Base-by-base conservation (phyloP, 2,797 vertebrate species). In the Peromyscus eremicus region DNA sequence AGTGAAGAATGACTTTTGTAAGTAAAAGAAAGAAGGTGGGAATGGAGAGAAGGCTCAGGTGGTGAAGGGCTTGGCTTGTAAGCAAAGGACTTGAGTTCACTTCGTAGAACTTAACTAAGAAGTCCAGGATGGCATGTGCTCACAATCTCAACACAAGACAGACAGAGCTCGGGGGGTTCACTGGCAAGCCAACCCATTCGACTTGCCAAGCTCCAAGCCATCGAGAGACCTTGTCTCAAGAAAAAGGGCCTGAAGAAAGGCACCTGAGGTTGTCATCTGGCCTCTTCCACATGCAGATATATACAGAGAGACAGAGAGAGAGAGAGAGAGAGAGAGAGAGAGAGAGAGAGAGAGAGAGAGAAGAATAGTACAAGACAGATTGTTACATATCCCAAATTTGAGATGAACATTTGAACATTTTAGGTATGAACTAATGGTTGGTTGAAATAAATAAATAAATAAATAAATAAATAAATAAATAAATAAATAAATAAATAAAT, bases 361-460 rank as follows among this genome's bases (percentile, higher is more conserved):
- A 43, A 43, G 68, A 90, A 89, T 85, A 6, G 60, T 92, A 66
- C 7, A 95, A 85, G n/a, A 94, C 60, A 96, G 77, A 7, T 43
- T 70, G 43, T 29, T 84, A 92, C 19, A 92, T 83, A 71, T 43
- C 10, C 37, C 9, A 96, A 88, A 62, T 40, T 23, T 85, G 25
- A 91, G 70, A 10, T 57, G 3, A 23, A 40, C 11, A 46, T 86
- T 73, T 91, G 3, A 23, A 40, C 11, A 46, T 86, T 73, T 91
- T 86, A 89, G 91, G 40, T 88, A 9, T 43, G 32, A 80, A 60
- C 92, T 84, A 49, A 60, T 71, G 40, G 46, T 25, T 80, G 23
- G 4, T 73, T 73, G 9, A 73, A 82, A n/a, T n/a, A n/a, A n/a
- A n/a, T n/a, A n/a, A n/a, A n/a, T n/a, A n/a, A n/a, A n/a, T n/a